A percentile compares a stretch with the other conserved stretches of the same genome.
These are phyloP conservation scores for Platypus cylindrus DNA, from an alignment of 2,888 invertebrate genomes.

Conservation along the genomic window DNA sequence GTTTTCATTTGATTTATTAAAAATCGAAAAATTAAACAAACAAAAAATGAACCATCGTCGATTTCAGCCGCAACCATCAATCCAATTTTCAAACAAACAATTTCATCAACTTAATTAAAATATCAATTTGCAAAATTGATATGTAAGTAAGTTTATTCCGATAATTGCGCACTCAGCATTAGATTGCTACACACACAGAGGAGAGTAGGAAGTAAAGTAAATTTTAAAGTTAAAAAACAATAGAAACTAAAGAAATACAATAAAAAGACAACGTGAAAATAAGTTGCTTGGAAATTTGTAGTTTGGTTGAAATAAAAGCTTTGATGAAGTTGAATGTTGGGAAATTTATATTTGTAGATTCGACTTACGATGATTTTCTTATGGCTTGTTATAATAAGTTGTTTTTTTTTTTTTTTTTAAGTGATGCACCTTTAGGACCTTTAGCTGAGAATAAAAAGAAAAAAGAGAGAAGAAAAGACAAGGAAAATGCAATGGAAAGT, in stretches of 20 bases:
- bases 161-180: conserved; percentile 37
- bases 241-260: no score
- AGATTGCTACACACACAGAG: conserved; percentile 23
- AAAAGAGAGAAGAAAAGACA: conserved; percentile 44
- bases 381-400: no score
- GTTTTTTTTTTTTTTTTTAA: conserved; percentile 18
- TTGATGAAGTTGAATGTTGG: no score
- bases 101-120: conserved; percentile 16
- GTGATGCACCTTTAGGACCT: conserved; percentile 27
- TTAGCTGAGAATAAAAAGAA: conserved; percentile 46
- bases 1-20: no score
- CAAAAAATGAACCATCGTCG: no score
- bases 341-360: no score
- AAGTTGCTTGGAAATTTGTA: no score
- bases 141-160: conserved; percentile 34
- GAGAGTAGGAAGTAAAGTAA: conserved; percentile 3
- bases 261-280: no score
- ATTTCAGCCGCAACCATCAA: not conserved
- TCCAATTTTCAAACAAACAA: conserved; percentile 14
- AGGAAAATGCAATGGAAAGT: conserved; percentile 40
- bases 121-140: conserved; percentile 34
- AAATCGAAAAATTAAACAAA: no score
- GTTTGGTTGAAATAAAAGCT: no score
- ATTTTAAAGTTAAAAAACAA: no score
- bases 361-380: no score